Evolutionary conservation across 2,797 vertebrate species (phyloP).

Genomic region (Tragopan temminckii): DNA sequence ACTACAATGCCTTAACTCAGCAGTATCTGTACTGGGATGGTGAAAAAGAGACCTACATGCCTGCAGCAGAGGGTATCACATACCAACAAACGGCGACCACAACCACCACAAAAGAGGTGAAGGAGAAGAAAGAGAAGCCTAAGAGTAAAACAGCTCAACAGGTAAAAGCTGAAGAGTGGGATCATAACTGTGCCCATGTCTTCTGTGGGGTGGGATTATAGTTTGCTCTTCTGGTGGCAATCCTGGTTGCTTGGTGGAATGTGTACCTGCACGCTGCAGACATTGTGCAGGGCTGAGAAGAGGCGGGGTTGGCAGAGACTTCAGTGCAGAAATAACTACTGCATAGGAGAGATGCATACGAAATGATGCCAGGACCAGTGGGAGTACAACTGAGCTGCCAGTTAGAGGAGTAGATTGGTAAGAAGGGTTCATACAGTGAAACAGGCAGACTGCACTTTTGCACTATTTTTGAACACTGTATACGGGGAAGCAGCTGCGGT

Average conservation of each 20-base stretch:
- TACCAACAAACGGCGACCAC: slow-evolving; percentile 76
- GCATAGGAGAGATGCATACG: slow-evolving; percentile 22
- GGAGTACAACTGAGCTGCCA: slow-evolving; percentile 49
- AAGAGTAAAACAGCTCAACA: slow-evolving; percentile 99
- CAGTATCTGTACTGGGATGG: slow-evolving; percentile 99
- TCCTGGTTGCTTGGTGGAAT: neutral
- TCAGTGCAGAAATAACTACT: slow-evolving; percentile 50
- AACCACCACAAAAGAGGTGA: slow-evolving; percentile 87
- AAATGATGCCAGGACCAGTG: slow-evolving; percentile 39
- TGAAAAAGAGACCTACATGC: slow-evolving; percentile 94
- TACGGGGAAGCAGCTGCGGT: slow-evolving; percentile 42
- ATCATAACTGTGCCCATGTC: neutral
- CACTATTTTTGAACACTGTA: neutral
- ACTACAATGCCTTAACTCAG: slow-evolving; percentile 97
- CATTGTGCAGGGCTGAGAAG: neutral
- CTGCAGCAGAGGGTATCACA: slow-evolving; percentile 82
- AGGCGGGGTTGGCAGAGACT: slow-evolving; percentile 11
- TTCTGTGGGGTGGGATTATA: neutral
- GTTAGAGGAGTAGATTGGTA: slow-evolving; percentile 47
- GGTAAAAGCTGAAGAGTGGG: slow-evolving; percentile 76
- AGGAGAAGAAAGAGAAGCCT: slow-evolving; percentile 97
- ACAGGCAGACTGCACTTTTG: neutral
- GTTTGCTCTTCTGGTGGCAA: neutral
- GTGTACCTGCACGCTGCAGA: neutral
- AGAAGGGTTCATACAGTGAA: slow-evolving; percentile 23